These are phyloP conservation scores for Neodiprion fabricii DNA, from an alignment of 1,140 invertebrate genomes.

Conservation along the genomic window DNA sequence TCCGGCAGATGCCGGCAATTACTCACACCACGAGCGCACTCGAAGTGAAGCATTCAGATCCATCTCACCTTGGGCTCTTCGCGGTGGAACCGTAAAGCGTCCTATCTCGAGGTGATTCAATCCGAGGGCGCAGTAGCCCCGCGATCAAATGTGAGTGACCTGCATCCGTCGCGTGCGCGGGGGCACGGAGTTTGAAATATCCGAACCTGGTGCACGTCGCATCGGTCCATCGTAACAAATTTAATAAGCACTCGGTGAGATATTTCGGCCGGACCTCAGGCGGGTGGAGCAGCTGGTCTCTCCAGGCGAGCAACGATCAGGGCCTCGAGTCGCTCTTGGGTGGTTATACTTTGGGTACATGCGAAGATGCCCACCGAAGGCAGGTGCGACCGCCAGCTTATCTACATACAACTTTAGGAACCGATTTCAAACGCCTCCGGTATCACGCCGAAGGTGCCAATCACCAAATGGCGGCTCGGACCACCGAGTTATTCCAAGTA, in stretches of 20 bases:
- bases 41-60: conserved; percentile 6
- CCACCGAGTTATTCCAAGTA: background rate
- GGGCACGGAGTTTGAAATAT: background rate
- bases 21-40: conserved; percentile 10
- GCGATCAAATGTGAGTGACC: background rate
- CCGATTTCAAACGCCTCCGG: background rate
- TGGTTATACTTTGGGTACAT: background rate
- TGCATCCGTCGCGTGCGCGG: no score
- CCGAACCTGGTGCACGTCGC: background rate
- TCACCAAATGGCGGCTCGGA: background rate
- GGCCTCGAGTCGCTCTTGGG: background rate
- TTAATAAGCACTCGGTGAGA: background rate
- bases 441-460: background rate
- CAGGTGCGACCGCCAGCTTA: background rate
- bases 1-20: conserved; percentile 28
- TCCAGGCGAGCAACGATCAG: background rate
- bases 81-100: background rate
- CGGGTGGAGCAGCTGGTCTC: background rate
- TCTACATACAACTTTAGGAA: background rate
- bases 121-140: background rate
- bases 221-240: background rate
- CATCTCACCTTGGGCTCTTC: background rate
- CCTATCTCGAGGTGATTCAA: background rate
- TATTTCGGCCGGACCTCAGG: background rate
- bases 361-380: background rate